Evolutionary conservation across 1,140 invertebrate species (phyloP), one percentile per base, ranked within the genome.

Genomic region (Pogonomyrmex barbatus): DNA sequence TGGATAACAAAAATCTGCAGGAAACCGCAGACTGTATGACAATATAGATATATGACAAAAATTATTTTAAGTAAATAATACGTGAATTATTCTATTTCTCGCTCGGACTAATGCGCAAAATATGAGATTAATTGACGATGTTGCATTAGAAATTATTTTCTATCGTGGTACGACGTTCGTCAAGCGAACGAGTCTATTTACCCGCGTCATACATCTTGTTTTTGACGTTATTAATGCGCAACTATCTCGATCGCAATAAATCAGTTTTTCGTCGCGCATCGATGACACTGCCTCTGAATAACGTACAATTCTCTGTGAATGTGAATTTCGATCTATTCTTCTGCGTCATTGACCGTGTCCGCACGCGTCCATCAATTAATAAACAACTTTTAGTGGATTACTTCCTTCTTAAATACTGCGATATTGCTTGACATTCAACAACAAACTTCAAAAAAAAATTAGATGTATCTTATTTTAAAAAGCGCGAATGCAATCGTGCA

Each of bases 191-290:
- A 50, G 50, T 82, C 30, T 83, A 73, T 83, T 83, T 47, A 73
- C n/a, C 2, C 39, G 30, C 54, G 67, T 83, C 42, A 50, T 83
- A 60, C 8, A 62, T 83, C 79, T 75, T 75, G 54, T 75, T 83
- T 75, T 83, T 39, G 68, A 75, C 79, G 62, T 83, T 56, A 73
- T 83, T 83, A 83, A 83, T 62, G 68, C 12, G 30, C 68, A 82
- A 82, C 54, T 60, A 58, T 60, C 42, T 36, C 78, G 30, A 60
- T 42, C 14, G 67, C 30, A 39, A 82, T 82, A 73, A 82, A 82
- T 82, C 79, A 47, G 79, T 75, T 83, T 83, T 83, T 83, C 54
- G 50, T 58, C 36, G 65, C 24, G 52, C 65, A 50, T 73, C 67
- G 79, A 73, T 71, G 52, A 82, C 30, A 36, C 30, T 33, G 67